phyloP scores from a whole-genome alignment of 2,888 invertebrate genomes.

The Ecdyonurus torrentis region DNA sequence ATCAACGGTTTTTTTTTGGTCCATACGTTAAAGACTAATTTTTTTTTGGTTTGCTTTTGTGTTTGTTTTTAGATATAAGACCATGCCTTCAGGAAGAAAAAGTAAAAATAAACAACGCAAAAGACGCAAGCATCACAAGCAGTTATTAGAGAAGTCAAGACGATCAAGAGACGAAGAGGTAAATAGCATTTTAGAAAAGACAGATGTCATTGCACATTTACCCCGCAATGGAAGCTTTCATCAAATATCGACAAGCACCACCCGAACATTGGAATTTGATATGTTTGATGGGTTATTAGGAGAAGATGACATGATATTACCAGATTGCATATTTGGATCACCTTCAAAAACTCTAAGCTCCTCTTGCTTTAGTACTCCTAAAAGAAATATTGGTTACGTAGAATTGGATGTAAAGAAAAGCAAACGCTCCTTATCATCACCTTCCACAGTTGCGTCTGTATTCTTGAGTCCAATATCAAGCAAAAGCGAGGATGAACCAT shows the following conservation, averaged over 20 bases:
- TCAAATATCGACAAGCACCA: neutral
- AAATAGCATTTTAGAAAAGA: neutral
- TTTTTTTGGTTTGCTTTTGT: too few relatives aligned
- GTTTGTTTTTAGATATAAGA: too few relatives aligned
- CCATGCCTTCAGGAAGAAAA: neutral
- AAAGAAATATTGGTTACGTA: neutral
- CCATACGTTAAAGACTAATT: too few relatives aligned
- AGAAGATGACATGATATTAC: too few relatives aligned
- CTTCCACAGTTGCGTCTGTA: neutral
- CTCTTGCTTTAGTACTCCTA: neutral
- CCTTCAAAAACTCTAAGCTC: neutral
- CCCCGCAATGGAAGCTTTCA: neutral
- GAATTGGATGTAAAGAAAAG: neutral
- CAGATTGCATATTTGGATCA: neutral
- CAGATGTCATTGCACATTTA: neutral
- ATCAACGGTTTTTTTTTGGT: too few relatives aligned
- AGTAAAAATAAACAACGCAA: neutral
- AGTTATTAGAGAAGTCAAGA: neutral
- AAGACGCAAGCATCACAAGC: neutral
- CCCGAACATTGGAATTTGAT: neutral
- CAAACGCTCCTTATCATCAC: neutral
- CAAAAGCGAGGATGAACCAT: neutral
- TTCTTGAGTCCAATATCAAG: neutral
- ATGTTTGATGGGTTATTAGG: neutral
- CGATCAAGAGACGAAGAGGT: neutral